Base-by-base conservation (phyloP, 1,140 invertebrate genomes). In the Charaxes varanes region DNA sequence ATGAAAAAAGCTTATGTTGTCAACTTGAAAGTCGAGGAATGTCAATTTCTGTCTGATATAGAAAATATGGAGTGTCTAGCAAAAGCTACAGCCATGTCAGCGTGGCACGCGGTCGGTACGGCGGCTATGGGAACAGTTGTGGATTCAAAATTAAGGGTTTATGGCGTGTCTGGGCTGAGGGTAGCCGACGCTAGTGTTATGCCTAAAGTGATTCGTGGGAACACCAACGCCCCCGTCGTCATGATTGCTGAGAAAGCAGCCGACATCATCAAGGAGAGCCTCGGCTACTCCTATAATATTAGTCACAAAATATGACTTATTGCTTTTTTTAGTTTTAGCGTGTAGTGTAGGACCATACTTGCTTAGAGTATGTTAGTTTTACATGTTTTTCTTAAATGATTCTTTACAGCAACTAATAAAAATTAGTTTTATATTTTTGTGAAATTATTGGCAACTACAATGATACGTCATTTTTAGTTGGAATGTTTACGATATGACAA, bases 191-290 rank as follows among this genome's bases (percentile, higher is more conserved):
- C 87, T 7, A 88, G 87, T 33, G 86, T 89, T 2, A 90, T 89
- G 86, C 88, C 88, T 5, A 82, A 82, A 44, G 82, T 90, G 7
- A 73, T 85, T 15, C 82, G 88, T 0, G 92, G 87, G 0, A 91
- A 93, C 61, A 92, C 37, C 63, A 88, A 54, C 51, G 85, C 87
- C 0, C 86, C 87, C 0, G 86, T 87, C 6, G 85, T 88, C 10
- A 89, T 89, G 88, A 88, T 90, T 16, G 88, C 87, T 0, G 88
- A 89, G 55, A 87, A 86, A 54, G 88, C 87, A 8, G 77, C 86
- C 2, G 86, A 88, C 46, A 80, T 87, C 53, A 86, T 89, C 19
- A 88, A 88, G 34, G 15, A 42, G 19, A 42, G 28, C 7, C 10
- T 10, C 3, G 11, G n/a, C n/a, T n/a, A n/a, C n/a, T n/a, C n/a